A percentile compares a stretch with the other conserved stretches of the same genome.
phyloP scores from a whole-genome alignment of 2,113 vertebrate species.

The Crotalus horridus region DNA sequence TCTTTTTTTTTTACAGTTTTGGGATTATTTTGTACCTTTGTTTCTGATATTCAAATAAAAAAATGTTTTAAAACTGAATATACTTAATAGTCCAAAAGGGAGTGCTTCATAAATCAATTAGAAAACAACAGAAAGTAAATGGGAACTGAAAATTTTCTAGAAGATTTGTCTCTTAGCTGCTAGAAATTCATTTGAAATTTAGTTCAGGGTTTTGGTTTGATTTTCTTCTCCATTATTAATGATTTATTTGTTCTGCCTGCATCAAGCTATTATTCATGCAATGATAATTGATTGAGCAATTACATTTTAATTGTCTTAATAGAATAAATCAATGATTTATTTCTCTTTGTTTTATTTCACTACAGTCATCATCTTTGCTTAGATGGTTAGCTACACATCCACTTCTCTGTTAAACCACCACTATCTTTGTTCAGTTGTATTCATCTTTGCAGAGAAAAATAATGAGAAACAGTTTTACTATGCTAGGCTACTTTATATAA shows the following conservation, averaged over 20 bases:
- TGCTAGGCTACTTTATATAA: slow-evolving; percentile 41
- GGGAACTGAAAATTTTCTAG: background rate
- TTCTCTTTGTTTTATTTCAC: slow-evolving; percentile 63
- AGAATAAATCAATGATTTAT: slow-evolving; percentile 53
- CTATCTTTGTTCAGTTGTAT: slow-evolving; percentile 43
- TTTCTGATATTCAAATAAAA: background rate
- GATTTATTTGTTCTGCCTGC: slow-evolving; percentile 47
- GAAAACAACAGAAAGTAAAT: background rate
- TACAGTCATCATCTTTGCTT: slow-evolving; percentile 53
- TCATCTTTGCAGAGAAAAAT: slow-evolving; percentile 48
- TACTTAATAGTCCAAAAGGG: background rate
- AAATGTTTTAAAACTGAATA: background rate
- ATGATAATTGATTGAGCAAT: slow-evolving; percentile 56
- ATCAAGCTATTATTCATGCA: slow-evolving; percentile 47
- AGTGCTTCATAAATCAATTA: background rate
- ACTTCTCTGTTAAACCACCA: slow-evolving; percentile 55
- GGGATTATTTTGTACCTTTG: background rate
- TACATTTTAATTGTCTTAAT: slow-evolving; percentile 57
- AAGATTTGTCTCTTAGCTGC: background rate
- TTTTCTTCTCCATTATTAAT: slow-evolving; percentile 42
- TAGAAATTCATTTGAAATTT: background rate
- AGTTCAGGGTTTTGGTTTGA: slow-evolving; percentile 33
- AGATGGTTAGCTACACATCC: slow-evolving; percentile 53
- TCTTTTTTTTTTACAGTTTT: background rate
- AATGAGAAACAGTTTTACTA: slow-evolving; percentile 32